Evolutionary conservation across 2,113 vertebrate genomes (phyloP).

Genomic region (Chloroceryle aenea): DNA sequence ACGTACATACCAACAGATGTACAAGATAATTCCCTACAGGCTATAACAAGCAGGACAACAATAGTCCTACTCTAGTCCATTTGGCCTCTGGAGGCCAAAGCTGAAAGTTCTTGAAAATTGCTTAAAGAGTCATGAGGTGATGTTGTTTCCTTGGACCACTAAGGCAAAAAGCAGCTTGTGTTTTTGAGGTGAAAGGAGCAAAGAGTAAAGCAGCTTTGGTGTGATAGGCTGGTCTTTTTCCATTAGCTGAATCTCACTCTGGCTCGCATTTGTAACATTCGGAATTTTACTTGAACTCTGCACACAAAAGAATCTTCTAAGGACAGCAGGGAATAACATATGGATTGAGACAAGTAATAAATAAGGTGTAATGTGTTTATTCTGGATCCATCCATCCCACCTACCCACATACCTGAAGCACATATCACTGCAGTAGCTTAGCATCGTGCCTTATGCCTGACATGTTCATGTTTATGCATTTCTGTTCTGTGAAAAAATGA

Average conservation of each 20-base stretch:
- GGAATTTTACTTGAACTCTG: neutral
- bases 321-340: neutral
- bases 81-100: neutral
- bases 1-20: neutral
- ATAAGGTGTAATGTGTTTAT: neutral
- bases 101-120: neutral
- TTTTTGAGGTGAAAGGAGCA: neutral
- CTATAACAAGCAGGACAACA: neutral
- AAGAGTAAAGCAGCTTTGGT: neutral
- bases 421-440: conserved; percentile 37
- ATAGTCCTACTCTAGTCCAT: neutral
- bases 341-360: neutral
- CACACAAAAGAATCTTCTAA: neutral
- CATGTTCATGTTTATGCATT: conserved; percentile 47
- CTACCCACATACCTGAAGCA: neutral
- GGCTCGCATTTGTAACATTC: neutral
- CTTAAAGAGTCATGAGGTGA: neutral
- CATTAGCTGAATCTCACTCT: neutral
- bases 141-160: neutral
- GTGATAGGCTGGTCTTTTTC: neutral
- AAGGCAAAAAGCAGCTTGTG: neutral
- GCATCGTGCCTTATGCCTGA: conserved; percentile 19
- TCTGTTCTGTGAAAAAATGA: conserved; percentile 22
- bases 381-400: neutral
- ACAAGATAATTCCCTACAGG: neutral